These are phyloP conservation scores for Dryomyza anilis DNA, from an alignment of 2,888 invertebrate genomes.

Conservation along the genomic window DNA sequence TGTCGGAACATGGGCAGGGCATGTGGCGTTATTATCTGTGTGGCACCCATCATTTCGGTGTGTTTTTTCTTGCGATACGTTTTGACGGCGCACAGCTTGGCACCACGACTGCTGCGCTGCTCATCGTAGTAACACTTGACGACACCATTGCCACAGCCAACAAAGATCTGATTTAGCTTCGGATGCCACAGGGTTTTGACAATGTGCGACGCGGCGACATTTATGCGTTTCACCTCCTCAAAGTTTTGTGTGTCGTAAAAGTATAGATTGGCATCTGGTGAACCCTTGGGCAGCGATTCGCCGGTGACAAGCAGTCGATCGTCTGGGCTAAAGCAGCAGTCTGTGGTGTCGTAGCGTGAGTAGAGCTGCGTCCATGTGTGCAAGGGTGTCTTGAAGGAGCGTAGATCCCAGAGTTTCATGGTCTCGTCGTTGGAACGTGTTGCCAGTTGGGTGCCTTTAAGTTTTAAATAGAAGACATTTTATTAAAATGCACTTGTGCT, in stretches of 20 bases:
- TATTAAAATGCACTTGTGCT: not conserved
- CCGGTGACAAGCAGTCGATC: slow-evolving; percentile 89
- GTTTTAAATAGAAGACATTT: too few relatives aligned
- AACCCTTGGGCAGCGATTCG: slow-evolving; percentile 74
- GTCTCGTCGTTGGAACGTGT: slow-evolving; percentile 91
- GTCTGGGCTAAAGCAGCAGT: slow-evolving; percentile 83
- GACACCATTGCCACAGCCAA: slow-evolving; percentile 88
- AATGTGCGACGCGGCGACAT: slow-evolving; percentile 79
- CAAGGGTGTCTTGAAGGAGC: slow-evolving; percentile 80
- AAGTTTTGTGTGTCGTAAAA: slow-evolving; percentile 83
- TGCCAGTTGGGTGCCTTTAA: slow-evolving; percentile 64
- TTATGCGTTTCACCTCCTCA: slow-evolving; percentile 73
- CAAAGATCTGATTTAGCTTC: slow-evolving; percentile 94
- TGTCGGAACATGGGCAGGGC: slow-evolving; percentile 94
- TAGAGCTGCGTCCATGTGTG: slow-evolving; percentile 73
- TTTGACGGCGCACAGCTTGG: slow-evolving; percentile 86
- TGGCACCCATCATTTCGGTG: slow-evolving; percentile 84
- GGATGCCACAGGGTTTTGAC: slow-evolving; percentile 96
- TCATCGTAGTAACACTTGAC: slow-evolving; percentile 92
- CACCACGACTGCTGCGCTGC: slow-evolving; percentile 84
- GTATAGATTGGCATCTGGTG: slow-evolving; percentile 70
- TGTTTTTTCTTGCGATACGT: slow-evolving; percentile 78
- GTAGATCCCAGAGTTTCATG: slow-evolving; percentile 92
- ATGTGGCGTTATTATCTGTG: slow-evolving; percentile 95
- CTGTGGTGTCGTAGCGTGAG: slow-evolving; percentile 83